Conservation (phyloP, 2,888 invertebrate genomes). For the Ectemnius continuus region DNA sequence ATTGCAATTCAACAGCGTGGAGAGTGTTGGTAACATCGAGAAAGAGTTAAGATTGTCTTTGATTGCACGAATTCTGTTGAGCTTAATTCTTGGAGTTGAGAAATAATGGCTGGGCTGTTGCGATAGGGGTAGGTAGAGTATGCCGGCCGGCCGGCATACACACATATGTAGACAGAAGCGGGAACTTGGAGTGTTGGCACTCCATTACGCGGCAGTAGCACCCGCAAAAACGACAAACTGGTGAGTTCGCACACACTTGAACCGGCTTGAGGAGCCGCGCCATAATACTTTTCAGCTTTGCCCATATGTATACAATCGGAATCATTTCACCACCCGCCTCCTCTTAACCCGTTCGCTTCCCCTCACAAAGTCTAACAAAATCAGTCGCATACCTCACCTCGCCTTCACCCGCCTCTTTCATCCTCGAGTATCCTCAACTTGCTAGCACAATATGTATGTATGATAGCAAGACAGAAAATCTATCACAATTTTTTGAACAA, state of each 20-base stretch:
- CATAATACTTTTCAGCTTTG: slow-evolving; percentile 15
- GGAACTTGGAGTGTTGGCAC: slow-evolving; percentile 58
- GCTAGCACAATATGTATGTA: too few relatives aligned
- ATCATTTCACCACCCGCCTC: slow-evolving; percentile 22
- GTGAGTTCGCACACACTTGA: slow-evolving; percentile 29
- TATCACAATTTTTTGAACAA: too few relatives aligned
- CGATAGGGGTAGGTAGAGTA: too few relatives aligned
- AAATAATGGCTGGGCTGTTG: too few relatives aligned
- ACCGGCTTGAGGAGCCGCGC: background rate
- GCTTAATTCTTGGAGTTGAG: too few relatives aligned
- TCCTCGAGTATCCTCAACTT: background rate
- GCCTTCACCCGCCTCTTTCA: background rate
- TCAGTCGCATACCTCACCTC: background rate
- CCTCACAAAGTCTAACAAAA: slow-evolving; percentile 33
- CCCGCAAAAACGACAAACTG: slow-evolving; percentile 51
- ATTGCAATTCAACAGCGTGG: too few relatives aligned
- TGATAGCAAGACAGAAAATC: too few relatives aligned
- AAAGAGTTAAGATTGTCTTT: too few relatives aligned
- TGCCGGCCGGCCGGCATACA: too few relatives aligned
- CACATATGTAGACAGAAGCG: slow-evolving; percentile 16
- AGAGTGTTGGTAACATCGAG: too few relatives aligned
- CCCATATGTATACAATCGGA: slow-evolving; percentile 19
- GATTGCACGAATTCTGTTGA: too few relatives aligned
- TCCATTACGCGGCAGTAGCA: slow-evolving; percentile 68
- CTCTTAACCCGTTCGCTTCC: slow-evolving; percentile 20